These are phyloP conservation scores for Protophormia terraenovae DNA, from an alignment of 2,888 invertebrate genomes.

Conservation along the genomic window DNA sequence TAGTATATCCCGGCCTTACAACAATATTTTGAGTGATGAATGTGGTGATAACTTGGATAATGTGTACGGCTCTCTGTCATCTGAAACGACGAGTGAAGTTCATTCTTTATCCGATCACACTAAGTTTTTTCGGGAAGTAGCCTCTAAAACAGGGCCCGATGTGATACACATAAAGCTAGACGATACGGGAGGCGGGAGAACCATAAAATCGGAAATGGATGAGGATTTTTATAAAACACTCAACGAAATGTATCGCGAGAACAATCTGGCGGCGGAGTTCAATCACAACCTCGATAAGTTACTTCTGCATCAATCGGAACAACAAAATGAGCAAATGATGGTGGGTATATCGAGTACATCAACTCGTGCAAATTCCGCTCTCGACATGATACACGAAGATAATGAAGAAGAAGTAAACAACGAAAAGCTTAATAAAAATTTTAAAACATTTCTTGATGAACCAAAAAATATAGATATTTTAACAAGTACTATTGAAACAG, in stretches of 20 bases:
- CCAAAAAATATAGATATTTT: neutral
- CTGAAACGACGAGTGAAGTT: conserved; percentile 26
- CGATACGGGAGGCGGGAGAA: conserved; percentile 75
- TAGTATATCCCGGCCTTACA: conserved; percentile 3
- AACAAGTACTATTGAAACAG: conserved; percentile 17
- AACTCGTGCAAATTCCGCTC: conserved; percentile 86
- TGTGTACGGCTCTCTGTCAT: neutral
- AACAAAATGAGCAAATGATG: conserved; percentile 68
- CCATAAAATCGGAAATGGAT: conserved; percentile 85
- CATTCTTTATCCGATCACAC: conserved; percentile 66
- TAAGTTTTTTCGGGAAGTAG: conserved; percentile 79
- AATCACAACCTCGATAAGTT: conserved; percentile 71
- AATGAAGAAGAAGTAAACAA: conserved; percentile 84
- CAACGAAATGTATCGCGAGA: conserved; percentile 93
- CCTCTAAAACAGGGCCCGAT: conserved; percentile 75
- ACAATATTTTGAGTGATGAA: conserved; percentile 18
- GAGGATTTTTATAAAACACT: conserved; percentile 94
- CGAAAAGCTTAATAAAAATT: neutral
- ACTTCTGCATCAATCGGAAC: conserved; percentile 71
- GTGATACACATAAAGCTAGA: conserved; percentile 74
- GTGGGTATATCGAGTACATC: conserved; percentile 73
- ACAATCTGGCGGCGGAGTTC: conserved; percentile 79
- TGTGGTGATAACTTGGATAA: neutral
- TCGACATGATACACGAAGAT: conserved; percentile 94
- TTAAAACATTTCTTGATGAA: neutral